Conservation (phyloP, 2,797 vertebrate genomes). For the Pyrocephalus nanus region DNA sequence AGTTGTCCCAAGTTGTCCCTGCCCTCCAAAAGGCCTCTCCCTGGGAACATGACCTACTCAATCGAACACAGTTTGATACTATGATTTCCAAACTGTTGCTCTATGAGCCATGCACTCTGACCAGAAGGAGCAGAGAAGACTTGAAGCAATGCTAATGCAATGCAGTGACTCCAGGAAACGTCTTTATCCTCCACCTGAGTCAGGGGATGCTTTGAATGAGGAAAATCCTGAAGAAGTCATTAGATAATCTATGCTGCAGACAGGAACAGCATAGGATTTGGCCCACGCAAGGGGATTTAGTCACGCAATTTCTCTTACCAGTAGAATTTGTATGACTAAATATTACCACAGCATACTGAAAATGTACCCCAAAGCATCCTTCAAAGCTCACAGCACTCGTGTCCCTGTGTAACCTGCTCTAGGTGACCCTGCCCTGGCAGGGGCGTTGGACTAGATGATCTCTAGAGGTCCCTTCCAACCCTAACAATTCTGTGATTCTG, state of each 20-base stretch:
- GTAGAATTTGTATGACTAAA: constrained; percentile 8
- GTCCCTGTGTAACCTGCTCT: neutral
- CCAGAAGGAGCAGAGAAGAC: neutral
- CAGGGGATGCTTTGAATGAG: fast-evolving
- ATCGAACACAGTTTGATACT: neutral
- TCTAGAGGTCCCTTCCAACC: neutral
- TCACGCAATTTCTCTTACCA: neutral
- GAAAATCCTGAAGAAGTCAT: neutral
- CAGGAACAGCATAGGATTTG: neutral
- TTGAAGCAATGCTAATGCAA: neutral
- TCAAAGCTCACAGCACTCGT: neutral
- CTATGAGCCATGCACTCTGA: neutral
- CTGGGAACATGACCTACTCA: neutral
- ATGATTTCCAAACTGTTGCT: neutral
- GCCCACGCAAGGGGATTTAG: constrained; percentile 1
- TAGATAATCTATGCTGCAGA: neutral
- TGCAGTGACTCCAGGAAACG: neutral
- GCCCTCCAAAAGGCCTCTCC: neutral
- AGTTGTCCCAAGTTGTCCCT: neutral
- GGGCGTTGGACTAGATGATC: neutral
- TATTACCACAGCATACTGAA: constrained; percentile 32
- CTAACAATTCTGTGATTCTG: neutral
- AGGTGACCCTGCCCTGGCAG: neutral
- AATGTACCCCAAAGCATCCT: constrained; percentile 41
- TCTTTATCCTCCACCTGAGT: neutral